Base-by-base conservation (phyloP, 92 coral and sea anemone genomes). In the Isaurus tuberculatus region DNA sequence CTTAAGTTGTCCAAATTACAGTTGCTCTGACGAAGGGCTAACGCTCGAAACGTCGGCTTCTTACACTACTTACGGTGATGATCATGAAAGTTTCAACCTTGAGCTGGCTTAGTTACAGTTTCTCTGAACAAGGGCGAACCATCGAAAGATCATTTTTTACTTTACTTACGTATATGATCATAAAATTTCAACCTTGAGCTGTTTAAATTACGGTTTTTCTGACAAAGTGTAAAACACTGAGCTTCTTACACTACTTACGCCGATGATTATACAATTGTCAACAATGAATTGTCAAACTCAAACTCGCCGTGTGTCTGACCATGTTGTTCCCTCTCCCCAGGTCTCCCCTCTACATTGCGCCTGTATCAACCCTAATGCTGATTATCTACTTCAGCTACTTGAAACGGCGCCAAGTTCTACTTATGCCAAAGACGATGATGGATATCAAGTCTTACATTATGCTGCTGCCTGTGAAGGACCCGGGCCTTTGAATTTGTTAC, bases 391-490 rank as follows among this genome's bases (percentile, higher is more conserved):
- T 65, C 78, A 92, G 73, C 81, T 93, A 34, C 89, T 93, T 9
- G 86, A 75, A 46, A 49, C 86, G 55, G 94, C 89, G n/a, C 97
- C 97, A 34, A 94, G 88, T 55, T 80, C 92, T n/a, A 91, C 86
- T 51, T 75, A 75, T 51, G 40, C 86, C 65, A 86, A 91, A n/a
- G 97, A 93, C 75, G 87, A 80, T 53, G 91, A 88, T 20, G 97
- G 97, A 46, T 93, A 82, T 66, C 92, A 93, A 65, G 83, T 88
- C 14, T 36, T 93, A 25, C 97, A 93, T 81, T 93, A 93, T 66
- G 97, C 97, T 5, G 84, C 92, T 34, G 97, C 97, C 10, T 93
- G 97, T 65, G 91, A 93, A 49, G 97, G 97, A 10, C 81, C 97
- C 16, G 97, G 88, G 20, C 97, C 97, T 17, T 87, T 93, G 11